Percentiles rank a stretch among this genome's conserved stretches.
Evolutionary conservation across 2,113 vertebrate genomes (phyloP).

Genomic region (Mungos mungo): DNA sequence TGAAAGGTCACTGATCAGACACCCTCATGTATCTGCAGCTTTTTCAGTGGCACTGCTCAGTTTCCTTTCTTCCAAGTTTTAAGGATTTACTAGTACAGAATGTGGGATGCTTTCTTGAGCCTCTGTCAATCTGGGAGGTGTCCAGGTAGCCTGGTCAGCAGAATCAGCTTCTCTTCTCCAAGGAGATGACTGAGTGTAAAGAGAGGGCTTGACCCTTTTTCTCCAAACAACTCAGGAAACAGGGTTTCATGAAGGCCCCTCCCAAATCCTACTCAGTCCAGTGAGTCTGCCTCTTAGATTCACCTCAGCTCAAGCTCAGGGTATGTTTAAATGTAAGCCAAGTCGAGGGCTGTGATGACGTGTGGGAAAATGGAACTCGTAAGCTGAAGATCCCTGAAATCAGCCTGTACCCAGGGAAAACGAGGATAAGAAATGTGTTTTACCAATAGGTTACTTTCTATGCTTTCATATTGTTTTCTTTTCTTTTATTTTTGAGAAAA

Average conservation of each 20-base stretch:
- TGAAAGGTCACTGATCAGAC: background rate
- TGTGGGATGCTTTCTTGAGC: background rate
- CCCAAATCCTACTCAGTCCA: background rate
- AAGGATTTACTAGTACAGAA: conserved; percentile 1
- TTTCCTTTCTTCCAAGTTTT: background rate
- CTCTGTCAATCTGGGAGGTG: background rate
- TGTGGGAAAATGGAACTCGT: background rate
- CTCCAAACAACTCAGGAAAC: background rate
- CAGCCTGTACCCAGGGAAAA: conserved; percentile 6
- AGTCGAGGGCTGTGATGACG: background rate
- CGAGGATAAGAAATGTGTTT: background rate
- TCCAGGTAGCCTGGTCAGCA: background rate
- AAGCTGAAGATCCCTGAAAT: conserved; percentile 1
- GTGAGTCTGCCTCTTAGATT: background rate
- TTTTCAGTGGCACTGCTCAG: background rate
- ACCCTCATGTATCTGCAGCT: background rate
- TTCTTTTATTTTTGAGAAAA: conserved; percentile 37
- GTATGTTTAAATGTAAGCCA: conserved; percentile 24
- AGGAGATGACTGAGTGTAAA: background rate
- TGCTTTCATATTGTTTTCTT: background rate
- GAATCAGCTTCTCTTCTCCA: background rate
- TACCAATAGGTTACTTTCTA: background rate
- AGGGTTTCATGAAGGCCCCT: background rate
- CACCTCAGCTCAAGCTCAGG: background rate
- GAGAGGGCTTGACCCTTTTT: background rate